Evolutionary conservation across 2,797 vertebrate species (phyloP).

Genomic region (Emydoidea blandingii): DNA sequence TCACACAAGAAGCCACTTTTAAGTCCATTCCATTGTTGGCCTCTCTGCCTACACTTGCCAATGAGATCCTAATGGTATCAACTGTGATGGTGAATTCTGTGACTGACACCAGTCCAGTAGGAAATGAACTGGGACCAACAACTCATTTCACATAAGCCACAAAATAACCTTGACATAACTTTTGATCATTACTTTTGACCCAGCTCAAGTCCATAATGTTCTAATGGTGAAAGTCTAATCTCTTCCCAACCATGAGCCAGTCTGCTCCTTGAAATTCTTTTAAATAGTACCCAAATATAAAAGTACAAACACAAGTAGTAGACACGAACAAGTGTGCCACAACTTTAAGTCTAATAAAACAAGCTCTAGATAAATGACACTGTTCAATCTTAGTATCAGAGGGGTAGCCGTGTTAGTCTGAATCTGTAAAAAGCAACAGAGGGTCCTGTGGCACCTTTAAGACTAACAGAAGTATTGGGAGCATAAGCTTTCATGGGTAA

Average conservation of each 20-base stretch:
- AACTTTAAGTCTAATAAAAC: background rate
- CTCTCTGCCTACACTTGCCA: conserved; percentile 8
- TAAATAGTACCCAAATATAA: background rate
- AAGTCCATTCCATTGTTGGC: background rate
- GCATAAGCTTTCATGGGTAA: too few relatives aligned
- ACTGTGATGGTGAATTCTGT: background rate
- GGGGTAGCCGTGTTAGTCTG: too few relatives aligned
- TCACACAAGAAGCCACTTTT: conserved; percentile 28
- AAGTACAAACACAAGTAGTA: background rate
- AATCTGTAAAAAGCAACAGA: too few relatives aligned
- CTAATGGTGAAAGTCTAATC: conserved; percentile 48
- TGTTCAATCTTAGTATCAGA: background rate
- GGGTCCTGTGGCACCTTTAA: too few relatives aligned
- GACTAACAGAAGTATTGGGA: too few relatives aligned
- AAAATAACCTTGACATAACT: background rate
- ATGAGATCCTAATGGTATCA: background rate
- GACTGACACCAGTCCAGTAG: background rate
- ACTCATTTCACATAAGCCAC: background rate
- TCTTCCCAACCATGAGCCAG: conserved; percentile 37
- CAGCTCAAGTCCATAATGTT: background rate
- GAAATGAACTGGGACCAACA: background rate
- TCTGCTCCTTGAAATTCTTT: background rate
- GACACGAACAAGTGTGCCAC: conserved; percentile 9
- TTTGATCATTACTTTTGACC: background rate
- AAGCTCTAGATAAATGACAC: conserved; percentile 3